Percentiles rank a stretch among this genome's conserved stretches.
phyloP scores from a whole-genome alignment of 37 sponge, comb jelly and placozoan genomes.

The Ianthella basta region DNA sequence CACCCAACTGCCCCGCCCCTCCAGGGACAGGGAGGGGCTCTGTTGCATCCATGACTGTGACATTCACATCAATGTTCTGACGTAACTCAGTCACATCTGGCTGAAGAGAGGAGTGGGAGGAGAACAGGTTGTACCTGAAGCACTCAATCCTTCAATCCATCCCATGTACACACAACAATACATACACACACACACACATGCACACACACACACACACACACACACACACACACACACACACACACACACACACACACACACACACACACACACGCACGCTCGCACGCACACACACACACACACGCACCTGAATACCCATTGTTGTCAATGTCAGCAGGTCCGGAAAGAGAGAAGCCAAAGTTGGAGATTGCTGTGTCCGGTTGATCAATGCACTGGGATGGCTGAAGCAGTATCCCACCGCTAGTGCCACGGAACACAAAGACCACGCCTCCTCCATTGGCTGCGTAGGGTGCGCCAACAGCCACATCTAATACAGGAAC shows the following conservation, averaged over 20 bases:
- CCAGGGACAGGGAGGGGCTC: not conserved
- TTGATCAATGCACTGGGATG: not conserved
- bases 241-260: not conserved
- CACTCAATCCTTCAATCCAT: not conserved
- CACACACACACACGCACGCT: constrained; percentile 2
- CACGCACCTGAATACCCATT: constrained; percentile 65
- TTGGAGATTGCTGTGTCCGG: not conserved
- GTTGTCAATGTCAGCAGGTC: constrained; percentile 62
- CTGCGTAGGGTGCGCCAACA: constrained; percentile 58
- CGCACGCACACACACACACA: not conserved
- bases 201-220: constrained; percentile 29
- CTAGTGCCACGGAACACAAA: constrained; percentile 59
- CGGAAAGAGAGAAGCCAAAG: constrained; percentile 67
- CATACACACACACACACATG: not conserved
- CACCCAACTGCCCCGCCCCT: not conserved
- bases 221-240: constrained; percentile 19
- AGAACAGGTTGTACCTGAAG: not conserved
- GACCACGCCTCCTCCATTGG: constrained; percentile 55
- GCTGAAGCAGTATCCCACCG: not conserved
- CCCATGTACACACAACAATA: not conserved
- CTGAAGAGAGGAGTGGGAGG: not conserved
- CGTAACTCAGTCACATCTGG: not conserved
- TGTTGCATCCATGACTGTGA: not conserved
- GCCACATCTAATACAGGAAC: constrained; percentile 81
- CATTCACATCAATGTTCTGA: not conserved